Percentiles rank a stretch among this genome's conserved stretches.
Conservation (phyloP, 2,888 invertebrate species). For the Melieria omissa region DNA sequence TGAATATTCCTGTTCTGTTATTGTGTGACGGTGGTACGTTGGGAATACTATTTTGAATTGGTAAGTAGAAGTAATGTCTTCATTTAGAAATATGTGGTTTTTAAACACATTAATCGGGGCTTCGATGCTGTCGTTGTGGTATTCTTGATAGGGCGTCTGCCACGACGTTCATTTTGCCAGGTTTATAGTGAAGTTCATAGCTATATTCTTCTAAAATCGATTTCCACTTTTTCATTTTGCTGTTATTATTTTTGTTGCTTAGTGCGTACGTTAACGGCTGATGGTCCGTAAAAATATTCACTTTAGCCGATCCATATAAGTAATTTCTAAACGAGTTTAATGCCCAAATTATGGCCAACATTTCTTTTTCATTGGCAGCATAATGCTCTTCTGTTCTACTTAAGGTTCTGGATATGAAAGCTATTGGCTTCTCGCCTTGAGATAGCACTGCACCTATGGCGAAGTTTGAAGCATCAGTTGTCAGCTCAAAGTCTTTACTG, state of each 20-base stretch:
- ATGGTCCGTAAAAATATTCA: constrained; percentile 31
- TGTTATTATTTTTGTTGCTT: constrained; percentile 32
- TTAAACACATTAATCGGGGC: not conserved
- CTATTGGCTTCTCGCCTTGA: no score
- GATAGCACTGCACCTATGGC: no score
- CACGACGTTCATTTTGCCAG: constrained; percentile 26
- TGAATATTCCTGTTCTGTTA: constrained; percentile 20
- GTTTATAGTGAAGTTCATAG: constrained; percentile 39
- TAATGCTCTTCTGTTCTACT: constrained; percentile 37
- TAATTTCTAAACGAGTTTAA: constrained; percentile 26
- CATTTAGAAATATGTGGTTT: no score
- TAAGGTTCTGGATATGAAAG: not conserved
- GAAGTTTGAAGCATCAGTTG: no score
- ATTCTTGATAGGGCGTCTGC: constrained; percentile 34
- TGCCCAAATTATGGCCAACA: constrained; percentile 21
- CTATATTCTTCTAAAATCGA: constrained; percentile 40
- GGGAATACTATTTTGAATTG: no score
- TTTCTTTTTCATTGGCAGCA: constrained; percentile 36
- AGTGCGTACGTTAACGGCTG: constrained; percentile 27
- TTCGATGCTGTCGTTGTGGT: constrained; percentile 1
- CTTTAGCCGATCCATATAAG: constrained; percentile 23
- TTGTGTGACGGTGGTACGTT: constrained; percentile 24
- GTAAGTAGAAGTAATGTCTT: no score
- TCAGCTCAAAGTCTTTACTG: no score
- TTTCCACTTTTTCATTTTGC: constrained; percentile 36